phyloP scores from a whole-genome alignment of 2,113 vertebrate genomes.

The Procavia capensis region DNA sequence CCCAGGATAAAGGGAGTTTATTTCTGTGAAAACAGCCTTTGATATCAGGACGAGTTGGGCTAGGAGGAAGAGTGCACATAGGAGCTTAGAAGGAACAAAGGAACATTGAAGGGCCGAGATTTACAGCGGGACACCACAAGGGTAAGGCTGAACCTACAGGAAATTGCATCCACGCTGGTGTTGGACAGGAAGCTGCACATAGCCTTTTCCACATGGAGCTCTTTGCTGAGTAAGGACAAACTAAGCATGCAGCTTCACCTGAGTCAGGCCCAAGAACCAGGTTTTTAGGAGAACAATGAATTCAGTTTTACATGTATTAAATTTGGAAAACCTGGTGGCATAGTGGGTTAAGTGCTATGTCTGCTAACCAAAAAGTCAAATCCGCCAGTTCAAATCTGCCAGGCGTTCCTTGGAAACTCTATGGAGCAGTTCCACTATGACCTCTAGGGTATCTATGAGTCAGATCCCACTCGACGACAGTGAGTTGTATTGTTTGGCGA shows the following conservation, averaged over 20 bases:
- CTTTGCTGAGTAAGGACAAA: neutral
- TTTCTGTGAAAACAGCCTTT: neutral
- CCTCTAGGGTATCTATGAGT: no score
- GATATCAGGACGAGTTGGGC: neutral
- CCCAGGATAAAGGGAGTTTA: neutral
- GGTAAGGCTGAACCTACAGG: neutral
- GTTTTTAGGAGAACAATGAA: neutral
- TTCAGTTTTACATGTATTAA: neutral
- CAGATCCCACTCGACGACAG: no score
- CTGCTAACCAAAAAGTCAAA: no score
- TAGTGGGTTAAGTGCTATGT: no score
- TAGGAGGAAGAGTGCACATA: neutral
- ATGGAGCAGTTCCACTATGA: no score
- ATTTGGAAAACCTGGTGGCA: no score
- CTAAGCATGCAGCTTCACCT: neutral
- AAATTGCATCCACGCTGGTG: neutral
- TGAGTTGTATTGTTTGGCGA: no score
- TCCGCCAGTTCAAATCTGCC: no score
- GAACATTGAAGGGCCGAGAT: neutral
- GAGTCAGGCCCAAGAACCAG: neutral
- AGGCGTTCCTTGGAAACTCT: no score
- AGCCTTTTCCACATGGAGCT: neutral
- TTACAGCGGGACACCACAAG: neutral
- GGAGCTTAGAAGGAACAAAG: neutral
- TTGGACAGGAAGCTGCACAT: rapidly evolving